Evolutionary conservation across 2,113 vertebrate genomes (phyloP).

Genomic region (Ptilonorhynchus violaceus): DNA sequence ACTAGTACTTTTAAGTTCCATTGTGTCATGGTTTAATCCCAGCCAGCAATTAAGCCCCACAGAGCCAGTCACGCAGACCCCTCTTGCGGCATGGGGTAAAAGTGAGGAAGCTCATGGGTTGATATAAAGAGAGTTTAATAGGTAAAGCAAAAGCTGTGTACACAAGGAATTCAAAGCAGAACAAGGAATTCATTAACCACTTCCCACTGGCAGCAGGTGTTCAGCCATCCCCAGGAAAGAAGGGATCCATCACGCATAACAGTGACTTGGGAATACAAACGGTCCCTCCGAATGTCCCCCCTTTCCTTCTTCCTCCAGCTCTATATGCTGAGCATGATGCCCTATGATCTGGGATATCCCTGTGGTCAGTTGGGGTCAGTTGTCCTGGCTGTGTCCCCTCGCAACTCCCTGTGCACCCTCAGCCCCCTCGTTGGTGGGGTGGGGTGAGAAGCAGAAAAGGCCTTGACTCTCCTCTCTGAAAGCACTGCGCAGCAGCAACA

Average conservation of each 20-base stretch:
- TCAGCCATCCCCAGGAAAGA: not conserved
- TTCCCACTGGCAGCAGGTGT: not conserved
- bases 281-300: rapidly evolving
- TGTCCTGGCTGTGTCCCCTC: not conserved
- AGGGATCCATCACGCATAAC: not conserved
- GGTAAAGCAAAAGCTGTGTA: not conserved
- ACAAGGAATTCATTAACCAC: not conserved
- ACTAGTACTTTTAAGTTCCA: not conserved
- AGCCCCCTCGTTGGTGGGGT: not conserved
- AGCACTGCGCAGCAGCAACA: not conserved
- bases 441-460: not conserved
- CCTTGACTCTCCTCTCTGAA: not conserved
- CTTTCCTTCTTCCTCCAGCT: not conserved
- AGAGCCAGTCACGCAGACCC: not conserved
- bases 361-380: not conserved
- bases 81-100: not conserved
- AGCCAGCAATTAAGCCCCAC: not conserved
- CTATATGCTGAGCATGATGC: not conserved
- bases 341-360: not conserved
- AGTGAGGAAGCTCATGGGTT: not conserved
- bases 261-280: not conserved
- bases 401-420: no score
- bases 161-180: not conserved
- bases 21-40: not conserved
- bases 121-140: not conserved